These are phyloP conservation scores for Oreochromis spilurus DNA, from an alignment of 2,113 vertebrate genomes.

Conservation along the genomic window DNA sequence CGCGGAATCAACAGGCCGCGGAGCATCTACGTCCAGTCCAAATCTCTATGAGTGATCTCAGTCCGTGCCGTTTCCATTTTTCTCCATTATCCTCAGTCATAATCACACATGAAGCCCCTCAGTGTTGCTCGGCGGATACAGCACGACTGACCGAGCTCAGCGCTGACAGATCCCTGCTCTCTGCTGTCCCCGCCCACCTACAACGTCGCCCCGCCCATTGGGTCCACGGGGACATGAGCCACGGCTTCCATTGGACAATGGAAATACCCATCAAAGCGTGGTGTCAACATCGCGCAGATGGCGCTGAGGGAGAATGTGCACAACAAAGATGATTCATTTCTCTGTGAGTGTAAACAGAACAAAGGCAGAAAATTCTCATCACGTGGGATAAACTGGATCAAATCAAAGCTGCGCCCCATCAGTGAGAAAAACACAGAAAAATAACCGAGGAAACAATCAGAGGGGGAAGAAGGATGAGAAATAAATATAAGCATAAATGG, in stretches of 20 bases:
- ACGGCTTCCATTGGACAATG: neutral
- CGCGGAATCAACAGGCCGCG: neutral
- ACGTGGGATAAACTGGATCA: neutral
- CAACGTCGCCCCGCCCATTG: neutral
- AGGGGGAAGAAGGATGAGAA: accelerated
- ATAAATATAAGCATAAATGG: neutral
- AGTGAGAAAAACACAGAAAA: neutral
- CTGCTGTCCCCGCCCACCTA: neutral
- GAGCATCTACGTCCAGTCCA: constrained; percentile 10
- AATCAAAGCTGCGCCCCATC: neutral
- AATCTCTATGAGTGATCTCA: constrained; percentile 5
- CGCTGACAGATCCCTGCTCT: constrained; percentile 28
- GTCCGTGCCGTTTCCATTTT: constrained; percentile 14
- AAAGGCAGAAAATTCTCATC: neutral
- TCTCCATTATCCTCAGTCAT: constrained; percentile 19
- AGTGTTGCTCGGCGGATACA: neutral
- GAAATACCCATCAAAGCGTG: neutral
- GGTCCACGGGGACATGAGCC: accelerated
- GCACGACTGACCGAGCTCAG: neutral
- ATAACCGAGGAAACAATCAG: neutral
- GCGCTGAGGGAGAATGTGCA: constrained; percentile 7
- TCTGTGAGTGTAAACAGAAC: neutral
- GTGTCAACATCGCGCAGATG: constrained; percentile 61
- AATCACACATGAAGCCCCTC: neutral
- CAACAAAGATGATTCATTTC: constrained; percentile 48